Evolutionary conservation across 2,797 vertebrate genomes (phyloP), one percentile per base, ranked within the genome.

Genomic region (Pseudomugil gertrudae): DNA sequence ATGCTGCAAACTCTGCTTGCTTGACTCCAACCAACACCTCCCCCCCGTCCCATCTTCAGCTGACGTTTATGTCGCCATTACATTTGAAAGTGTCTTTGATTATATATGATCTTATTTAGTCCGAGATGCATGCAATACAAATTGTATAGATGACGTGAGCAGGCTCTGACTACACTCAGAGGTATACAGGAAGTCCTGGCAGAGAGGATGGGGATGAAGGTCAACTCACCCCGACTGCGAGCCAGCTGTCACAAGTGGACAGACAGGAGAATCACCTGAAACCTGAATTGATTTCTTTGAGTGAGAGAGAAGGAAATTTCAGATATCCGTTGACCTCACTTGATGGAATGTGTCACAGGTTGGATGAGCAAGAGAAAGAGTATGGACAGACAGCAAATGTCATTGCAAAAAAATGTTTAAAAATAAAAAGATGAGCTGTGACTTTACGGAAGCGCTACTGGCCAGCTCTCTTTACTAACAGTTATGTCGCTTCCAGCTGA

Each of bases 241-340:
- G 72, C 83, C 84, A 80, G 82, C 87, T 90, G 88, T 89, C 91
- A 88, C 75, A 67, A 79, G 69, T 73, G 85, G 79, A 90, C 80
- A 50, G 84, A 76, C 79, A 63, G 77, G 69, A 89, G 79, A 92
- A 85, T 92, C 87, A 92, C 87, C 89, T 87, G 77, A 90, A 90
- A 89, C 89, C 84, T 65, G 80, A 91, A 92, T 91, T 89, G 88
- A 92, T 91, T 90, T 89, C 73, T 91, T 74, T 86, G 72, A 87
- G 76, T 27, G 69, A 72, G 76, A 83, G 72, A 82, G 79, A 90
- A 84, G 72, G 9, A 82, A 82, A 89, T 90, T 89, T 81, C 82
- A 85, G 85, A 87, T 90, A 85, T 91, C 86, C 85, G 65, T 89
- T 92, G 90, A 90, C 92, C 90, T 88, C 82, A 55, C 78, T 78